Percentiles rank a stretch among this genome's conserved stretches.
These are phyloP conservation scores for Promerops cafer DNA, from an alignment of 2,113 vertebrate genomes.

Conservation along the genomic window DNA sequence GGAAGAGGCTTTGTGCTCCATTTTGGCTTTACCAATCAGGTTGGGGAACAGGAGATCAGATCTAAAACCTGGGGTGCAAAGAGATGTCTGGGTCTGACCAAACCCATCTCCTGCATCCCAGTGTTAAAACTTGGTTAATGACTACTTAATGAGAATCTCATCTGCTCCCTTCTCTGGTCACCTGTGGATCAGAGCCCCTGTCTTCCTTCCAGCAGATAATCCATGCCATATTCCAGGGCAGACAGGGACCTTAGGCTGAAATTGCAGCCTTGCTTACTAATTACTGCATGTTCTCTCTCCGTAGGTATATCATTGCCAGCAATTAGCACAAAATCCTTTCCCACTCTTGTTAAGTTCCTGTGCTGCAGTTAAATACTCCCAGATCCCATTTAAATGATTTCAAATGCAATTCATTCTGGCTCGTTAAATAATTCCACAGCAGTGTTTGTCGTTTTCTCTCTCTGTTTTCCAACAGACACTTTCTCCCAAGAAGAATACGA, in stretches of 20 bases:
- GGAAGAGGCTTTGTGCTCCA: not conserved
- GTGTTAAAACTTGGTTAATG: not conserved
- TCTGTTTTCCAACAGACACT: conserved; percentile 66
- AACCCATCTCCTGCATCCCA: not conserved
- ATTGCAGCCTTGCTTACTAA: conserved; percentile 69
- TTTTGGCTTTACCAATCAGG: not conserved
- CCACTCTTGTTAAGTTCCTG: conserved; percentile 78
- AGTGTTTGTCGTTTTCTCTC: conserved; percentile 59
- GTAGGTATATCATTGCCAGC: conserved; percentile 75
- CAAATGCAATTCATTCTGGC: conserved; percentile 80
- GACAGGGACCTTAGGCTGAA: conserved; percentile 54
- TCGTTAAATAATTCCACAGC: conserved; percentile 78
- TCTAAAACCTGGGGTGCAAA: not conserved
- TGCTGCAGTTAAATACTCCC: conserved; percentile 78
- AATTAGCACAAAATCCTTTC: conserved; percentile 77
- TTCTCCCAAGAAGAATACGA: conserved; percentile 24
- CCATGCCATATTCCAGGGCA: conserved; percentile 11
- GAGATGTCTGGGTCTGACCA: accelerated
- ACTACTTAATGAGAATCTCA: not conserved
- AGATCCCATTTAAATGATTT: conserved; percentile 81
- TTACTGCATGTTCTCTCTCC: conserved; percentile 66
- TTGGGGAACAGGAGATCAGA: not conserved
- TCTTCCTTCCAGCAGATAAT: conserved; percentile 4
- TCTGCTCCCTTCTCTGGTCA: conserved; percentile 3
- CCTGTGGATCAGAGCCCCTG: not conserved